Evolutionary conservation across 2,888 invertebrate species (phyloP).

Genomic region (Opisthograptis luteolata): DNA sequence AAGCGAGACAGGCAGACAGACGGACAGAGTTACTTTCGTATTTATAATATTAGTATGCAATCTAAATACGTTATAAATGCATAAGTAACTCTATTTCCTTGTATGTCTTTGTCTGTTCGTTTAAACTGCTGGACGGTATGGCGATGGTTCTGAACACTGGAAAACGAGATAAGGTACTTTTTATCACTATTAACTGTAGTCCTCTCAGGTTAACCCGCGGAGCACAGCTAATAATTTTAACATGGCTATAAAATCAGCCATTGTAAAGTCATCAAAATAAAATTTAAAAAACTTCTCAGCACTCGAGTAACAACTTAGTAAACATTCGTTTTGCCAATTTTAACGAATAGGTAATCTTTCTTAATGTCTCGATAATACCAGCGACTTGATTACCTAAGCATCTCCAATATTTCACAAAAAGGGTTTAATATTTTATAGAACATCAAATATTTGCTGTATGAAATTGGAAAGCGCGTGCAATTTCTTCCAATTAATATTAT

Average conservation of each 20-base stretch:
- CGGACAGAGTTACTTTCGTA: too few species aligned
- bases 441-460: constrained; percentile 64
- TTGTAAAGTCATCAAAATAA: background rate
- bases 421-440: constrained; percentile 59
- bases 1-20: too few species aligned
- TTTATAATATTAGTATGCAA: too few species aligned
- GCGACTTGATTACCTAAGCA: constrained; percentile 18
- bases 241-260: background rate
- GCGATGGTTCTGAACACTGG: too few species aligned
- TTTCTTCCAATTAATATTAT: constrained; percentile 68
- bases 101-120: too few species aligned
- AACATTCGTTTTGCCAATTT: background rate
- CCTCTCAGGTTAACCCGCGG: too few species aligned
- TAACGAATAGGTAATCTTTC: constrained; percentile 9
- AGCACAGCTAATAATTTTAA: too few species aligned
- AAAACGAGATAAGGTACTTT: too few species aligned
- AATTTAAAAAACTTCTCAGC: background rate
- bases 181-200: too few species aligned
- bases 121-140: too few species aligned
- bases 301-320: background rate
- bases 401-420: constrained; percentile 47
- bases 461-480: constrained; percentile 63
- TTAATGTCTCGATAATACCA: constrained; percentile 6
- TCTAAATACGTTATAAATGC: too few species aligned
- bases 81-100: too few species aligned